Base-by-base conservation (phyloP, 2,797 vertebrate species). In the Atherinosoma microstoma region DNA sequence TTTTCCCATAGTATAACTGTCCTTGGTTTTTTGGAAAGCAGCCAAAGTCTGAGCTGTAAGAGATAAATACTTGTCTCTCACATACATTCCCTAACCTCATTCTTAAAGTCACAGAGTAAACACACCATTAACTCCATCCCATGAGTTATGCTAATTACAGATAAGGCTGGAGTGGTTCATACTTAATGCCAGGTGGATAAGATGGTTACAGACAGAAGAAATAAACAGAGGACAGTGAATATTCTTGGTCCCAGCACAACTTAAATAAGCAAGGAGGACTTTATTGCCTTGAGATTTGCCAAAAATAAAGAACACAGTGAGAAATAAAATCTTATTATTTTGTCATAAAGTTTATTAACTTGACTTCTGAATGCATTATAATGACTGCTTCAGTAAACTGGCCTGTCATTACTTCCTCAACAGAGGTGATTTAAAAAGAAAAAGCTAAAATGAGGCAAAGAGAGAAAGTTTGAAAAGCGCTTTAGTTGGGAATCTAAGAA, bases 141-240 rank as follows among this genome's bases (percentile, higher is more conserved):
- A 67, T 64, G 77, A 90, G 87, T 88, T 82, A 67, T 83, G 76
- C 83, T 90, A 91, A 94, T 91, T 85, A 90, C 73, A 93, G 85
- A 58, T 68, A 58, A 58, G 51, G 29, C 36, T 91, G 35, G 10
- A 82, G 83, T 71, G 61, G 61, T 64, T 90, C 66, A 72, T 84
- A 79, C 73, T 82, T 91, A 86, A 88, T 84, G 84, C 80, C 86
- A 89, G 88, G 82, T 90, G 87, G 84, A 84, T 74, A 75, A 80
- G 85, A 90, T 76, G 53, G 63, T 38, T 76, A 20, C 27, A 65
- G 67, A 76, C 68, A 82, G 64, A 78, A 45, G 51, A 85, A 74
- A 77, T 78, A 86, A 84, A 84, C 54, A 76, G 62, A 60, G 34
- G 40, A 40, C 24, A 18, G 40, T 45, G 22, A 47, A 32, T 80